phyloP scores from a whole-genome alignment of 2,888 invertebrate species.

The Salpingus planirostris region DNA sequence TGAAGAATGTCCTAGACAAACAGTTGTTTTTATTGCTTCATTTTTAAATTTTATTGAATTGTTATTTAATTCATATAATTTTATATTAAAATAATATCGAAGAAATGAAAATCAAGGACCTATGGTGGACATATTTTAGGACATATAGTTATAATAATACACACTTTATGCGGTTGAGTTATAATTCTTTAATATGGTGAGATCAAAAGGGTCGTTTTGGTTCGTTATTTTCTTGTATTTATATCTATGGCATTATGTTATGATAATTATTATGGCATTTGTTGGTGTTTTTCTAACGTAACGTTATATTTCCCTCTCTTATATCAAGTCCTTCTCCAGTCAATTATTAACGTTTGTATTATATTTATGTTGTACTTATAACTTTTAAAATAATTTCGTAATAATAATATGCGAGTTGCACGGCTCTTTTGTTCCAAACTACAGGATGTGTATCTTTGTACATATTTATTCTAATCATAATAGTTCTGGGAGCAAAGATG shows the following conservation, averaged over 20 bases:
- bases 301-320: too few relatives aligned
- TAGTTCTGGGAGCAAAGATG: conserved; percentile 40
- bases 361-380: conserved; percentile 13
- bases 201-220: too few relatives aligned
- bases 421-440: conserved; percentile 14
- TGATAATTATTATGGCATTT: conserved; percentile 10
- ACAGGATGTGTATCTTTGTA: conserved; percentile 28
- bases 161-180: too few relatives aligned
- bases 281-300: conserved; percentile 1
- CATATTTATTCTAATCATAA: conserved; percentile 22
- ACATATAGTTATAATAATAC: too few relatives aligned
- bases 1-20: too few relatives aligned
- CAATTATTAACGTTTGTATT: neutral
- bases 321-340: too few relatives aligned
- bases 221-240: conserved; percentile 11
- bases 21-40: too few relatives aligned
- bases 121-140: too few relatives aligned
- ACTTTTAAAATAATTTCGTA: conserved; percentile 12
- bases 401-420: conserved; percentile 8
- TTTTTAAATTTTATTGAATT: conserved; percentile 34
- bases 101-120: too few relatives aligned
- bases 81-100: too few relatives aligned
- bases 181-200: too few relatives aligned
- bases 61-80: conserved; percentile 33
- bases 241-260: conserved; percentile 3